Conservation (phyloP, 2,888 invertebrate species). For the Nomada flava region DNA sequence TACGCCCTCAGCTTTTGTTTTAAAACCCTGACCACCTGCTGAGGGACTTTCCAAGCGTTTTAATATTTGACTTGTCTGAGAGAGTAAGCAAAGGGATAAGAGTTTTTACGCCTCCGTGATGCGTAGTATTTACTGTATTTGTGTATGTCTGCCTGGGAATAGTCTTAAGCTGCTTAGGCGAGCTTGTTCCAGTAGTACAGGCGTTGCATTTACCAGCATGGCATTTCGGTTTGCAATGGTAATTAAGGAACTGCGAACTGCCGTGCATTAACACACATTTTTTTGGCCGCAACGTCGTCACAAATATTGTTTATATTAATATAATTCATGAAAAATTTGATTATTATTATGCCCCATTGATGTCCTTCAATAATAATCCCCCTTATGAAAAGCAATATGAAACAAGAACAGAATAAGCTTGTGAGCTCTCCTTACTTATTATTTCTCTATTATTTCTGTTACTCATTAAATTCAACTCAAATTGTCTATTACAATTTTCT, state of each 20-base stretch:
- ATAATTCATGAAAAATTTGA: not conserved
- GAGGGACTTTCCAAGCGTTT: not conserved
- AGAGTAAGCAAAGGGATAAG: not conserved
- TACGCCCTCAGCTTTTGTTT: not conserved
- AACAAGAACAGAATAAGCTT: too few relatives aligned
- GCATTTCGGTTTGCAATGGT: slow-evolving; percentile 2
- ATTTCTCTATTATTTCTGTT: too few relatives aligned
- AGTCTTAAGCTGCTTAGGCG: slow-evolving; percentile 22
- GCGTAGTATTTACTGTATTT: not conserved
- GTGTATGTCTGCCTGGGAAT: not conserved
- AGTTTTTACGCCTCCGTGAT: slow-evolving; percentile 10
- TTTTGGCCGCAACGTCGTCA: too few relatives aligned
- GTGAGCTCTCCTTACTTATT: too few relatives aligned
- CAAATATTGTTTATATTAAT: not conserved
- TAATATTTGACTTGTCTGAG: slow-evolving; percentile 8
- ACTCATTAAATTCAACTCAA: too few relatives aligned
- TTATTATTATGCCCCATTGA: not conserved
- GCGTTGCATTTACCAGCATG: not conserved
- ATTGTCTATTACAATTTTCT: not conserved
- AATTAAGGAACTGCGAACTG: slow-evolving; percentile 11
- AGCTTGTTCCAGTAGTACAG: slow-evolving; percentile 10
- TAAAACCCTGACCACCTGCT: not conserved
- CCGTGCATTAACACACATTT: too few relatives aligned
- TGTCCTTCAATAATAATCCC: too few relatives aligned
- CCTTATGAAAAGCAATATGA: too few relatives aligned